Evolutionary conservation across 2,113 vertebrate species (phyloP).

Genomic region (Daboia siamensis): DNA sequence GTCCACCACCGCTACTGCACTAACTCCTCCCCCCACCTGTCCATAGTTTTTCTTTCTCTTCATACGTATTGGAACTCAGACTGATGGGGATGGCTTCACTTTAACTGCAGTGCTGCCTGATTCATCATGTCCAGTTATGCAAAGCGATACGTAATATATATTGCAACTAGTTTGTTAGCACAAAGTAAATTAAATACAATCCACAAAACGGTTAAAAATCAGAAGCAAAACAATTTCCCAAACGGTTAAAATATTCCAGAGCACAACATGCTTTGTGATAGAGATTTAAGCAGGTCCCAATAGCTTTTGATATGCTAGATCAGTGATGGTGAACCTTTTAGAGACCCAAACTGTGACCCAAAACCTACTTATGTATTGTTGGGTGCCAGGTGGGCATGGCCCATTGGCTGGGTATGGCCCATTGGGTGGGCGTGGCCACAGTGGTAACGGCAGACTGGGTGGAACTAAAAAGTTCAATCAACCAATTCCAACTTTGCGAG

Average conservation of each 20-base stretch:
- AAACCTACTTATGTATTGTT: too few relatives aligned
- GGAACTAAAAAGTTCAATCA: too few relatives aligned
- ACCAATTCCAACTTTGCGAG: too few relatives aligned
- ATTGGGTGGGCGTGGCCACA: too few relatives aligned
- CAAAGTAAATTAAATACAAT: background rate
- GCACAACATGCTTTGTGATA: background rate
- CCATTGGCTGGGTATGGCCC: too few relatives aligned
- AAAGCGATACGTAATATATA: background rate
- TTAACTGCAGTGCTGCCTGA: background rate
- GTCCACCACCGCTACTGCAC: background rate
- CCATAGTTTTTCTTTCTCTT: background rate
- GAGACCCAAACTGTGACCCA: too few relatives aligned
- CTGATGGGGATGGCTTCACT: background rate
- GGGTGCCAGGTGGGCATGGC: too few relatives aligned
- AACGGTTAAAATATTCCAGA: background rate
- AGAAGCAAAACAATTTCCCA: background rate
- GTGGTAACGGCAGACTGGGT: too few relatives aligned
- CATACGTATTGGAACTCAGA: background rate
- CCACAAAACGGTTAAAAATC: background rate
- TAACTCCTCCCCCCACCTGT: background rate
- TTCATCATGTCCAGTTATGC: background rate
- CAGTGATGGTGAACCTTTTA: too few relatives aligned
- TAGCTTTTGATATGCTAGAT: background rate
- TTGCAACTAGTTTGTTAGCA: background rate
- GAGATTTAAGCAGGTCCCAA: background rate